Conservation (phyloP, 2,888 invertebrate species). For the Baronia brevicornis region DNA sequence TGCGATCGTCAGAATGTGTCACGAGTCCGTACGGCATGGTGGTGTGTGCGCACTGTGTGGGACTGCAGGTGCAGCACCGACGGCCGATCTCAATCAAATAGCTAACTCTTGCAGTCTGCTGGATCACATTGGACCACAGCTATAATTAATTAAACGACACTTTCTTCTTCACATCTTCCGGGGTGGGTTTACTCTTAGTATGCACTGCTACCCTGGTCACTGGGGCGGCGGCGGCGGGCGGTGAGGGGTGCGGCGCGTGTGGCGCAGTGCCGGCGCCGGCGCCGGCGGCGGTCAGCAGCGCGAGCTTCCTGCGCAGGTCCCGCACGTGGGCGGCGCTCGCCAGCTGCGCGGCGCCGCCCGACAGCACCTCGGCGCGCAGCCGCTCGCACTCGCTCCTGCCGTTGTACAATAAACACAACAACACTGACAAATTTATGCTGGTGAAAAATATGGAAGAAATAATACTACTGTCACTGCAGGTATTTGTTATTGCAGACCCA, state of each 20-base stretch:
- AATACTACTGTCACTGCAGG: no score
- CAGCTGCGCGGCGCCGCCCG: conserved; percentile 52
- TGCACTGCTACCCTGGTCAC: neutral
- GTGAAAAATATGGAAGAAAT: no score
- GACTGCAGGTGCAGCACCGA: no score
- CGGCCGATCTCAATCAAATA: no score
- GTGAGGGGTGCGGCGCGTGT: conserved; percentile 20
- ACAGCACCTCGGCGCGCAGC: conserved; percentile 48
- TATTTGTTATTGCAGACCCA: no score
- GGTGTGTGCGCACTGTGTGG: no score
- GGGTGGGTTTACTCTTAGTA: conserved; percentile 22
- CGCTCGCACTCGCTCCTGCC: conserved; percentile 52
- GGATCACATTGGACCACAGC: neutral
- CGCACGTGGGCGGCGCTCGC: conserved; percentile 52
- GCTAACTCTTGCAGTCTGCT: neutral
- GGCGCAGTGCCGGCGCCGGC: conserved; percentile 27
- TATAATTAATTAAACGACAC: conserved; percentile 50
- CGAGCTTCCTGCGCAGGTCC: conserved; percentile 52
- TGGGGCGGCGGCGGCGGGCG: neutral
- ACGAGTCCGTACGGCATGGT: no score
- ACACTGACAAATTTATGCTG: no score
- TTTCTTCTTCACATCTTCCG: conserved; percentile 59
- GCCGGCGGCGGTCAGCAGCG: conserved; percentile 24
- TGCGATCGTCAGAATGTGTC: no score
- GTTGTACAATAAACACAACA: conserved; percentile 9